phyloP scores from a whole-genome alignment of 2,888 invertebrate genomes.

The Geophilus truncorum region DNA sequence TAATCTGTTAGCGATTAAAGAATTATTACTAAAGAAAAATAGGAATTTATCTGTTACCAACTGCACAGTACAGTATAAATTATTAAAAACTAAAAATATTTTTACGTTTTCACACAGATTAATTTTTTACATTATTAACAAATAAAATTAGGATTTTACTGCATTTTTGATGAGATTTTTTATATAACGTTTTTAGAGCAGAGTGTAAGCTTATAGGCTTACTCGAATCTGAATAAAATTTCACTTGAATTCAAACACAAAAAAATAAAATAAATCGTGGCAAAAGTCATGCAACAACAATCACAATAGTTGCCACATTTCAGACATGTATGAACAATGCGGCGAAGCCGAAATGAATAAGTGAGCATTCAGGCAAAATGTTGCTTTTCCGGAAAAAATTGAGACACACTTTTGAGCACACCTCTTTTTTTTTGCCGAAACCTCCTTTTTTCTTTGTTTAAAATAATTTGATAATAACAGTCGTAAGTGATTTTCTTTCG shows the following conservation, averaged over 20 bases:
- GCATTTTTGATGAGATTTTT: too few relatives aligned
- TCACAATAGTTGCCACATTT: background rate
- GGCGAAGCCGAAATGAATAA: background rate
- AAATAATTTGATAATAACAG: background rate
- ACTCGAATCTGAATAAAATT: background rate
- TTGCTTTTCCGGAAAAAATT: constrained; percentile 1
- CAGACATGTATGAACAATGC: background rate
- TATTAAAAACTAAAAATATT: too few relatives aligned
- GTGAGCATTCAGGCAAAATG: background rate
- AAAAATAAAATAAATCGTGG: background rate
- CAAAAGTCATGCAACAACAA: background rate
- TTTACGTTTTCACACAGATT: too few relatives aligned
- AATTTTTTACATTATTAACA: too few relatives aligned
- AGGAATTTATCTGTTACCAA: too few relatives aligned
- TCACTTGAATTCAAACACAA: background rate
- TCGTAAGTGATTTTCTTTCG: background rate
- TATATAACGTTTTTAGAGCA: background rate
- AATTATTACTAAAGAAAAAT: too few relatives aligned
- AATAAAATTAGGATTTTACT: too few relatives aligned
- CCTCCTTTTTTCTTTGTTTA: background rate
- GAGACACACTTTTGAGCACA: background rate
- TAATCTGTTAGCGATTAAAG: background rate
- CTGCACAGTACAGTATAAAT: too few relatives aligned
- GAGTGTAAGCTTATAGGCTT: background rate
- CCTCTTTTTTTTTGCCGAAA: background rate